Base-by-base conservation (phyloP, 1,140 invertebrate genomes). In the Drosophila sproati region DNA sequence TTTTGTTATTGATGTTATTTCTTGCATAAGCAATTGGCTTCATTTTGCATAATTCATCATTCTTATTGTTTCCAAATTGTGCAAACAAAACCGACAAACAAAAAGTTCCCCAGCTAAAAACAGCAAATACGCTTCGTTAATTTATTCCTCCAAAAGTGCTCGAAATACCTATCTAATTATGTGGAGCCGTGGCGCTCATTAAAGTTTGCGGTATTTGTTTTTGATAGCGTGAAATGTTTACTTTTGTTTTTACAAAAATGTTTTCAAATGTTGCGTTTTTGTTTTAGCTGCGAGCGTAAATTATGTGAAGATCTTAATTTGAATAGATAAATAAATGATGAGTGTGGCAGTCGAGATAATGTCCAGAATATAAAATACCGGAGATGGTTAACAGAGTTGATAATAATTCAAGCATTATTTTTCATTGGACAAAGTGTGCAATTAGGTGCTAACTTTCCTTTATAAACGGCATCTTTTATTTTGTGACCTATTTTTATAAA, bases 21-120 rank as follows among this genome's bases (percentile, higher is more conserved):
- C 37, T 59, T 51, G 61, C 34, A 37, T 43, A 64, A 67, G 54
- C 67, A 63, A 76, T 71, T 73, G 51, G 55, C 55, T 29, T 43
- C 34, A 28, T 50, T 67, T 74, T 74, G 61, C 64, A 88, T 88
- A 82, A 82, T 82, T 87, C 48, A 82, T 76, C 51, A 75, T 63
- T 63, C 63, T 73, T 60, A n/a, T 60, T 60, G 43, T 48, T 32
- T 10, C 8, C 12, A 48, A 48, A 60, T 47, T 37, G 6, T 37
- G 2, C 32, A 10, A 37, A 43, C 12, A 31, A 28, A 41, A 47
- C 54, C 43, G 28, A 2, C 7, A 28, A 29, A 3, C 50, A 48
- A 45, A 7, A 43, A 31, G 3, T 28, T 63, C 32, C 54, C 62
- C 28, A 67, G 62, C 43, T 31, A 57, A 56, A 10, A 55, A 20